These are phyloP conservation scores for Ephydatia muelleri DNA, from an alignment of 37 sponge, comb jelly and placozoan species.

Conservation along the genomic window DNA sequence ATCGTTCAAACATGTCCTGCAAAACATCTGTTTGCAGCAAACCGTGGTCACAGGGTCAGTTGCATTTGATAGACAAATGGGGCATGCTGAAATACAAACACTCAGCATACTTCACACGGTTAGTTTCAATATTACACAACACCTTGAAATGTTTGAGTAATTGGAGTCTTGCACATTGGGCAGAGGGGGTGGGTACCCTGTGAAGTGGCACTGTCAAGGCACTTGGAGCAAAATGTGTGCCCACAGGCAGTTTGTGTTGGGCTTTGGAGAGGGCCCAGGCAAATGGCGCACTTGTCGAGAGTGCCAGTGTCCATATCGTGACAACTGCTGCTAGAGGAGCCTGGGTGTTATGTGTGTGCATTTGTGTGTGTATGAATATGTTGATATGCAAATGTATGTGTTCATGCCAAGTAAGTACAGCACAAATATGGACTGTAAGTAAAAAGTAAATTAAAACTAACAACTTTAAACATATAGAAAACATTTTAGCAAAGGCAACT, in stretches of 20 bases:
- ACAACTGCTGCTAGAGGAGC: background rate
- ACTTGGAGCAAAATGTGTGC: slow-evolving; percentile 21
- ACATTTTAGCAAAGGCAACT: too few species aligned
- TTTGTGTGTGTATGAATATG: background rate
- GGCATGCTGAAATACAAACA: slow-evolving; percentile 16
- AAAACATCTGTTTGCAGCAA: slow-evolving; percentile 20
- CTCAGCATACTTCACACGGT: background rate
- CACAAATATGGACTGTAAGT: too few species aligned
- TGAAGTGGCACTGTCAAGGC: background rate
- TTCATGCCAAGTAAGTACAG: too few species aligned
- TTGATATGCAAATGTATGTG: too few species aligned
- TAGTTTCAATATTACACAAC: background rate
- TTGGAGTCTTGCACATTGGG: background rate
- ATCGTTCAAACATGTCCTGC: slow-evolving; percentile 14
- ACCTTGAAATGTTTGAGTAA: background rate
- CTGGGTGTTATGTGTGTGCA: background rate
- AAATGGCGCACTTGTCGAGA: slow-evolving; percentile 5
- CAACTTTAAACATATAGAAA: too few species aligned
- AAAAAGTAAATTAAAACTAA: too few species aligned
- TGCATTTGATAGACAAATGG: slow-evolving; percentile 5
- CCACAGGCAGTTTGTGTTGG: slow-evolving; percentile 17
- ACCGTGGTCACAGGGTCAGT: slow-evolving; percentile 6
- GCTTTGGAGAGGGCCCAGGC: slow-evolving; percentile 3
- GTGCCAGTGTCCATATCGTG: background rate
- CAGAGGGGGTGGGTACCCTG: background rate